Evolutionary conservation across 2,113 vertebrate genomes (phyloP).

Genomic region (Acanthisitta chloris): DNA sequence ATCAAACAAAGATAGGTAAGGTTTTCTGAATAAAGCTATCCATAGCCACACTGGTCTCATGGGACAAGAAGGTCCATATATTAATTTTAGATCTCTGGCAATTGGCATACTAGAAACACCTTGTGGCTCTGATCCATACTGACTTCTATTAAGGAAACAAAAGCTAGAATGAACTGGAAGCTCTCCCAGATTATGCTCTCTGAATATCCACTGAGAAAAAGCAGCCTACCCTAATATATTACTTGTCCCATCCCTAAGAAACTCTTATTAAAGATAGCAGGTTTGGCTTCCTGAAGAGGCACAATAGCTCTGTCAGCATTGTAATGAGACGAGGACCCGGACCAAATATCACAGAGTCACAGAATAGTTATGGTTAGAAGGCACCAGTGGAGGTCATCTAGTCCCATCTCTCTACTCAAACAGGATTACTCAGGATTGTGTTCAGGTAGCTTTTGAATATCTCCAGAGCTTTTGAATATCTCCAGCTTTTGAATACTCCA

Average conservation of each 20-base stretch:
- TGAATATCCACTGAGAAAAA: conserved; percentile 17
- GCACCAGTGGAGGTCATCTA: neutral
- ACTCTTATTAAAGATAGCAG: neutral
- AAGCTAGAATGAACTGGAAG: conserved; percentile 35
- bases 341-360: neutral
- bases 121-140: neutral
- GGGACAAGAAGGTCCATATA: neutral
- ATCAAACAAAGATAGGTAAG: neutral
- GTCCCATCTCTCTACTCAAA: neutral
- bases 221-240: neutral
- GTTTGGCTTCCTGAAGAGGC: neutral
- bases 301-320: neutral
- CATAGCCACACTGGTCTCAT: neutral
- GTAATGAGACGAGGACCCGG: neutral
- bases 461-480: too few species aligned
- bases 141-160: conserved; percentile 35
- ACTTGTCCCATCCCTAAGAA: neutral
- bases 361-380: neutral
- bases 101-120: neutral
- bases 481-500: too few species aligned
- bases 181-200: conserved; percentile 10
- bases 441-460: neutral
- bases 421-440: neutral
- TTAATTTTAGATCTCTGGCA: neutral
- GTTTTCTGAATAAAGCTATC: neutral